Evolutionary conservation across 2,113 vertebrate species (phyloP).

Genomic region (Rhinoderma darwinii): DNA sequence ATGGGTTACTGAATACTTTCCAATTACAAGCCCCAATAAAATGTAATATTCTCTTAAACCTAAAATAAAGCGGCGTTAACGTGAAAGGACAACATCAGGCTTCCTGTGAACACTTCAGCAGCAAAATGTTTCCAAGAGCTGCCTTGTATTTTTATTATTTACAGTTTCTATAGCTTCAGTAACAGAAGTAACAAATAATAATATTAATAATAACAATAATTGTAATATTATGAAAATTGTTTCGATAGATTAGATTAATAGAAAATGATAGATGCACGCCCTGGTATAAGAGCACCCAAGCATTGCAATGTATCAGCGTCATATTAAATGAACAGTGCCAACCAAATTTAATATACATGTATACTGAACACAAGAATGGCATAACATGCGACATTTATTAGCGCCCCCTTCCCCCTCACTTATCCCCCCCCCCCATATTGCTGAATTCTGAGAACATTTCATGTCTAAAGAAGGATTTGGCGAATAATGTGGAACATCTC

Average conservation of each 20-base stretch:
- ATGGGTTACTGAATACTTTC: background rate
- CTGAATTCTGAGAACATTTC: background rate
- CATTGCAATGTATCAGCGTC: background rate
- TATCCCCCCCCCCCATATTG: too few relatives aligned
- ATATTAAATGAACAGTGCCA: background rate
- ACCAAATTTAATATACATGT: background rate
- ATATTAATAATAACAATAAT: background rate
- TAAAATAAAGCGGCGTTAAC: background rate
- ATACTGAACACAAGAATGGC: background rate
- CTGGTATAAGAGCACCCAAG: too few relatives aligned
- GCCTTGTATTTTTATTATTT: background rate
- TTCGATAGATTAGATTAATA: too few relatives aligned
- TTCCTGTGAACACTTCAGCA: background rate
- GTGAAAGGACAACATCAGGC: background rate
- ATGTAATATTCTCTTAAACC: background rate
- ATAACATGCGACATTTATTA: background rate
- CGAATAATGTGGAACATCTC: background rate
- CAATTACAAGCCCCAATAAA: conserved; percentile 14
- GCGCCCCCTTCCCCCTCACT: too few relatives aligned
- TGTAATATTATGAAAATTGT: background rate
- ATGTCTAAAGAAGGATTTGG: background rate
- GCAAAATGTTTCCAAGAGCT: background rate
- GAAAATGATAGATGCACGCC: too few relatives aligned
- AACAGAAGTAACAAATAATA: background rate
- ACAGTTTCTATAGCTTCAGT: background rate